Conservation (phyloP, 2,888 invertebrate species). For the Ligdia adustata region DNA sequence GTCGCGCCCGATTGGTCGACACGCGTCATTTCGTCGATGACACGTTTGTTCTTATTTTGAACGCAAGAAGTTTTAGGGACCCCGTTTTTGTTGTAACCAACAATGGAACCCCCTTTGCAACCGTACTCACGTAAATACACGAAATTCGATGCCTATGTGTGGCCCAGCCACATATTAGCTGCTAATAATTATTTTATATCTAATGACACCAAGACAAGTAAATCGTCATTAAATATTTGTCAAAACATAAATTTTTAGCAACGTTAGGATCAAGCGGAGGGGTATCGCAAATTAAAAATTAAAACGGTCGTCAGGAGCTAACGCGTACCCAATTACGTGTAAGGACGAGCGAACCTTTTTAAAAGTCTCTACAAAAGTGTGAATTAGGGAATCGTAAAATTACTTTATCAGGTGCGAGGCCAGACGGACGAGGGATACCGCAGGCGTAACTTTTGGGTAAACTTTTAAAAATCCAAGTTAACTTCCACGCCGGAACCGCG, state of each 20-base stretch:
- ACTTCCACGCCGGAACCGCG: slow-evolving; percentile 61
- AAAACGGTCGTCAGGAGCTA: slow-evolving; percentile 59
- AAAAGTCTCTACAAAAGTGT: slow-evolving; percentile 78
- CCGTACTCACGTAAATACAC: slow-evolving; percentile 44
- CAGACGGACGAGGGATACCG: slow-evolving; percentile 64
- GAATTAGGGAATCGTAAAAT: slow-evolving; percentile 79
- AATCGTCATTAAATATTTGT: slow-evolving; percentile 30
- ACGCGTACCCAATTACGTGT: slow-evolving; percentile 66
- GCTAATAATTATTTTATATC: slow-evolving; percentile 42
- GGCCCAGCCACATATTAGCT: slow-evolving; percentile 39
- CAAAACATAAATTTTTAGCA: slow-evolving; percentile 36
- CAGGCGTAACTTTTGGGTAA: slow-evolving; percentile 66
- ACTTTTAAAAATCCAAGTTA: slow-evolving; percentile 83
- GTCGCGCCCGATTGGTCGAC: slow-evolving; percentile 83
- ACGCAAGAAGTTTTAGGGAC: slow-evolving; percentile 74
- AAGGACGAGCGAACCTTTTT: slow-evolving; percentile 66
- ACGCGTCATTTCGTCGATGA: slow-evolving; percentile 83
- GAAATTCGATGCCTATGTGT: slow-evolving; percentile 63
- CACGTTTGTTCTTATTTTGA: slow-evolving; percentile 83
- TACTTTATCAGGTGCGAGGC: slow-evolving; percentile 77
- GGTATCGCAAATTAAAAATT: slow-evolving; percentile 56
- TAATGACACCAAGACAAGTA: slow-evolving; percentile 26
- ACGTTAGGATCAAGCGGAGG: slow-evolving; percentile 22
- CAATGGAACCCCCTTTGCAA: slow-evolving; percentile 64
- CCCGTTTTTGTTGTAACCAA: slow-evolving; percentile 67